Evolutionary conservation across 2,797 vertebrate genomes (phyloP), one percentile per base, ranked within the genome.

Genomic region (Emys orbicularis): DNA sequence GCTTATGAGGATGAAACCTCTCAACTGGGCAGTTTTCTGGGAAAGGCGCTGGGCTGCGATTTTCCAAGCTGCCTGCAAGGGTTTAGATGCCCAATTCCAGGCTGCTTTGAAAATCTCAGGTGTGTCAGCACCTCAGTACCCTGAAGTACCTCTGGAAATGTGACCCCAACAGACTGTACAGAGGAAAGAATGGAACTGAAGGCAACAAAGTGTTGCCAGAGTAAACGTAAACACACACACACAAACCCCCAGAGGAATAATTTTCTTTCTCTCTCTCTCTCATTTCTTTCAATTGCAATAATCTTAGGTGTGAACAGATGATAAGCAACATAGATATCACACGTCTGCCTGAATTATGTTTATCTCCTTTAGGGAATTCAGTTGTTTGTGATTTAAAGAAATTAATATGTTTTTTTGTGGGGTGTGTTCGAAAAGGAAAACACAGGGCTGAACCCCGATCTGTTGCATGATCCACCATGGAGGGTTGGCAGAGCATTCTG

Each of bases 121-220:
- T 50, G 50, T 50, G 50, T 50, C 8, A 5, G 56, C 29, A 81
- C 91, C 86, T 31, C 41, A 90, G 59, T 13, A 31, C 29, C 57
- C 57, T 0, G 5, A 87, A 12, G 12, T 34, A 74, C 7, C 47
- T 74, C 0, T 1, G 8, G 23, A 41, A 47, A 82, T 65, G 50
- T 57, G 47, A 37, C 57, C 86, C 27, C 41, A 31, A 65, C 31
- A 31, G 19, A 53, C 9, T 9, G 13, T 19, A 3, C 41, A 31
- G 77, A 84, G 68, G 59, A 15, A 80, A 49, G 4, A 12, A 37
- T 61, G 37, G 23, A 37, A 41, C 21, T 74, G 68, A 74, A 2
- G 3, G 23, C 23, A 25, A 19, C n/a, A 5, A 72, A 74, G 68
- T 44, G 68, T 23, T 74, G 23, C 3, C 68, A 74, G 23, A 41